Base-by-base conservation (phyloP, 2,797 vertebrate species). In the Synanceia verrucosa region DNA sequence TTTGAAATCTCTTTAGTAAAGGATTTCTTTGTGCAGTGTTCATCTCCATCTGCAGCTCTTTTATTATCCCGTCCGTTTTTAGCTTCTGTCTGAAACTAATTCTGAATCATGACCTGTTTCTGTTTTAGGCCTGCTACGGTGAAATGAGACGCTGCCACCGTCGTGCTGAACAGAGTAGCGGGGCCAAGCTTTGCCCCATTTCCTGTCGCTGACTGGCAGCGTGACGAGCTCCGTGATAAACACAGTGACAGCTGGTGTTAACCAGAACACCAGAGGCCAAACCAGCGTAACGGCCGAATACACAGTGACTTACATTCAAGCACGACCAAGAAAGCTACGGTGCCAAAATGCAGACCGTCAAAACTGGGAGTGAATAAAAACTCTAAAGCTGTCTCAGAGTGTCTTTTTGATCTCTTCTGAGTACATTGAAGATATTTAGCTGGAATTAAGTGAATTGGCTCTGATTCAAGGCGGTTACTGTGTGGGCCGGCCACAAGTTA, bases 81-180 rank as follows among this genome's bases (percentile, higher is more conserved):
- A 65, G 59, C 64, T 47, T 14, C 43, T 7, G 3, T 39, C 52
- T 53, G 0, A 3, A 4, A 6, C 8, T 51, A 36, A 10, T 21
- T 73, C n/a, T 65, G 34, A 55, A 11, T 43, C 36, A 37, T 73
- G 72, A 82, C 66, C 85, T 9, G 52, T 43, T 73, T 76, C 29
- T 67, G 74, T 74, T 79, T 57, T 0, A 43, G 73, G 34, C n/a
- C 57, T 39, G 3, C 10, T 34, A 21, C 18, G 9, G 67, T 50
- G 41, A 66, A 47, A 41, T 19, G 14, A 79, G 63, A 52, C 70
- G 9, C 70, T 74, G 67, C 62, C 73, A 73, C 65, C 80, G 52
- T 16, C 34, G 62, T 46, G 37, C 60, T 24, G 13, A 64, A 53
- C 69, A 44, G n/a, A 5, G 66, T n/a, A 41, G 7, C 36, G 1